Conservation (phyloP, 1,140 invertebrate species). For the Chelonus insularis region DNA sequence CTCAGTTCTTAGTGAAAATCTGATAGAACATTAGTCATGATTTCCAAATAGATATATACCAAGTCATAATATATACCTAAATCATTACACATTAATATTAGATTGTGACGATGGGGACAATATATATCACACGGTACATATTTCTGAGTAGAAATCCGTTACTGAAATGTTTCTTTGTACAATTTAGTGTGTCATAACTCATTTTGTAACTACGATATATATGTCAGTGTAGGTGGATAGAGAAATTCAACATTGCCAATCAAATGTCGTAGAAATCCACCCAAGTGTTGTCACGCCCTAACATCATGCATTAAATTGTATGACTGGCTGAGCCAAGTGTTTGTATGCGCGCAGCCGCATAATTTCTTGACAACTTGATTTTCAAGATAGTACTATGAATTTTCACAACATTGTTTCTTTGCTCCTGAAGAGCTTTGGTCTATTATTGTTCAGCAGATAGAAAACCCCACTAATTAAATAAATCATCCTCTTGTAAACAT, state of each 20-base stretch:
- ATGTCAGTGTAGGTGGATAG: conserved; percentile 1
- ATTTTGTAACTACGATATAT: not conserved
- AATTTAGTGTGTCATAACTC: not conserved
- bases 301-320: not conserved
- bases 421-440: no score
- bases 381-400: not conserved
- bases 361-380: not conserved
- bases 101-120: no score
- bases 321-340: not conserved
- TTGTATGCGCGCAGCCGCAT: not conserved
- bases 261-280: not conserved
- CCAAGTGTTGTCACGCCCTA: not conserved
- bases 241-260: not conserved
- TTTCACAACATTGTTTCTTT: no score
- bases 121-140: no score
- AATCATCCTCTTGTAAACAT: no score
- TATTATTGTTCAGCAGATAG: no score
- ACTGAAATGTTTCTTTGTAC: not conserved
- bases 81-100: no score
- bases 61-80: no score
- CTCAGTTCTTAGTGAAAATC: no score
- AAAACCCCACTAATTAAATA: no score
- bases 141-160: not conserved
- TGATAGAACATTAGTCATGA: no score
- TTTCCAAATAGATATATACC: no score